Evolutionary conservation across 2,888 invertebrate species (phyloP), one percentile per base, ranked within the genome.

Genomic region (Tipula unca): DNA sequence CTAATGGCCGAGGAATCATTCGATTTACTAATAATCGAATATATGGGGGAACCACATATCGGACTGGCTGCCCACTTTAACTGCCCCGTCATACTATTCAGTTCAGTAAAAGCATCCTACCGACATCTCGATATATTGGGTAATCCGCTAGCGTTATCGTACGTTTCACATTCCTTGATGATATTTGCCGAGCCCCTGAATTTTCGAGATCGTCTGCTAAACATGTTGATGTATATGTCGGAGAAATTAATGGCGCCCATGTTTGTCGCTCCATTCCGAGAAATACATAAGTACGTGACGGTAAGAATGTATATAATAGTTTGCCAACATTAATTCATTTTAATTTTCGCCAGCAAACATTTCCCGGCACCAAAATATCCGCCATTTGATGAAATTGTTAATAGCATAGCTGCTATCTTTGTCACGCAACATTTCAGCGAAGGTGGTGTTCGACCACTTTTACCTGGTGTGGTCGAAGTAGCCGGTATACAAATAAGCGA

Each of bases 391-490:
- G 88, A 88, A 1, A 88, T 88, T 85, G 87, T 89, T 8, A 88
- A 86, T 20, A 90, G 89, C 86, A 87, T 89, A 0, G 89, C 90
- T 0, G 85, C 90, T 35, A 88, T 90, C 10, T 87, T 91, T 0
- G 86, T 91, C 0, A 91, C 91, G 86, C 89, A 88, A 17, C 91
- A 91, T 86, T 89, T 90, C 20, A 89, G 90, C 0, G 87, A 90
- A 6, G 88, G 89, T 29, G 89, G 87, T 85, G 88, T 90, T 0
- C 88, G 90, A 0, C 90, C 91, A 1, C 90, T 90, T 86, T 87
- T 90, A 1, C 90, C 90, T 14, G 91, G 90, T 86, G 90, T 91
- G 88, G 89, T 91, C 69, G 91, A 91, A 86, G 89, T 91, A 4
- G 91, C 90, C 0, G 91, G 91, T 36, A 88, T 91, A 88, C 85